A percentile compares a stretch with the other conserved stretches of the same genome.
Evolutionary conservation across 2,888 invertebrate genomes (phyloP).

Genomic region (Bedellia somnulentella): DNA sequence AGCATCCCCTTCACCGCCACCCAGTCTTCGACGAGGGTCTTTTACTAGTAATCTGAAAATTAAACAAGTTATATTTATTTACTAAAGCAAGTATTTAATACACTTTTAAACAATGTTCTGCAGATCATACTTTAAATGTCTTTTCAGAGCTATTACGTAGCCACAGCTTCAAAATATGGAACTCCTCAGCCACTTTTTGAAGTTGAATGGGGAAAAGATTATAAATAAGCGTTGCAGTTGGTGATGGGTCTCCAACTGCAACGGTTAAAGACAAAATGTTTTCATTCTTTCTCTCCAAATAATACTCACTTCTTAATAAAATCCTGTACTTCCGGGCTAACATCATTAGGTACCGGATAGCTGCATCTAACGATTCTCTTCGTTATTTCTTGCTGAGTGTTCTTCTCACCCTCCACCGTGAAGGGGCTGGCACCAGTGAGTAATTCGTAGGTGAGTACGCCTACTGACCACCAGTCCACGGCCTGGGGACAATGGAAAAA

Average conservation of each 20-base stretch:
- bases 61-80: no score
- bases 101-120: no score
- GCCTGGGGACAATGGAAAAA: conserved; percentile 63
- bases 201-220: no score
- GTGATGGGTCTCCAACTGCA: no score
- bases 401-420: conserved; percentile 92
- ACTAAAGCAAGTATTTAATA: no score
- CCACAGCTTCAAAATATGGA: no score
- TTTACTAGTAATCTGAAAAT: conserved; percentile 75
- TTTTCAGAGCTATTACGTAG: no score
- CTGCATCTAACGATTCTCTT: conserved; percentile 83
- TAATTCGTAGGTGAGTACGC: conserved; percentile 94
- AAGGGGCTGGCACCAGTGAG: conserved; percentile 97
- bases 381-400: conserved; percentile 94
- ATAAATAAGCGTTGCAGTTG: no score
- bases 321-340: conserved; percentile 70
- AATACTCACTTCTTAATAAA: conserved; percentile 58
- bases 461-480: conserved; percentile 99
- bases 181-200: no score
- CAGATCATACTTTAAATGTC: no score
- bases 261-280: no score
- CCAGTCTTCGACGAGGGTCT: conserved; percentile 84
- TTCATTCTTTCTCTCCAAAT: background rate
- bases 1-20: conserved; percentile 83
- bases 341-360: conserved; percentile 84